Base-by-base conservation (phyloP, 2,797 vertebrate genomes). In the Aeoliscus strigatus region DNA sequence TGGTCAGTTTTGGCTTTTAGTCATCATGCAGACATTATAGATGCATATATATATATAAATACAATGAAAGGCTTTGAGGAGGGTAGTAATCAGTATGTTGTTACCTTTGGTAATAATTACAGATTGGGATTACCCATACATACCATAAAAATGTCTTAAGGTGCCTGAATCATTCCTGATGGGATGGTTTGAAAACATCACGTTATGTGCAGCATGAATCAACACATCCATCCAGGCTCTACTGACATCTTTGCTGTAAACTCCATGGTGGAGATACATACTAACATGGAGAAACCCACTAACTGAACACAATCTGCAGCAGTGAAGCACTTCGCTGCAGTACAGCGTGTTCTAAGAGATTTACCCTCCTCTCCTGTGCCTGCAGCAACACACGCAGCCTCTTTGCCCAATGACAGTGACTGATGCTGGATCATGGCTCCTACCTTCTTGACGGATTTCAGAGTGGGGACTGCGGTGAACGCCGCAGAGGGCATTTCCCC, bases 381-480 rank as follows among this genome's bases (percentile, higher is more conserved):
- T 27, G 55, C 21, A 31, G 8, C 12, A 36, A 21, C 2, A 5
- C 28, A 15, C 28, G 13, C 53, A 1, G 53, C 5, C 18, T 38
- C 18, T 18, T 2, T 8, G 40, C 15, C 46, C 60, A 23, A 16
- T 31, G 55, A 54, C 55, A 43, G 39, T n/a, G 60, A 58, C 39
- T 49, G 73, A 51, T 70, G 66, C 66, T 51, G 49, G 52, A 43
- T 70, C 64, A 37, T 46, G 53, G 42, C 28, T 55, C 87, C 80
- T 83, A 90, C 89, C 88, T 90, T 90, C 73, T 90, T 90, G 61
- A 90, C 84, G 55, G 88, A 83, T 67, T 90, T 90, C 54, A 88
- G 83, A 0, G 88, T 83, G 43, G 81, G 85, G 35, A 89, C 83
- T 38, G 88, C 87, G 61, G 86, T 87, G 79, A 90, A 90, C 14